Base-by-base conservation (phyloP, 2,797 vertebrate genomes). In the Chrysocyon brachyurus region DNA sequence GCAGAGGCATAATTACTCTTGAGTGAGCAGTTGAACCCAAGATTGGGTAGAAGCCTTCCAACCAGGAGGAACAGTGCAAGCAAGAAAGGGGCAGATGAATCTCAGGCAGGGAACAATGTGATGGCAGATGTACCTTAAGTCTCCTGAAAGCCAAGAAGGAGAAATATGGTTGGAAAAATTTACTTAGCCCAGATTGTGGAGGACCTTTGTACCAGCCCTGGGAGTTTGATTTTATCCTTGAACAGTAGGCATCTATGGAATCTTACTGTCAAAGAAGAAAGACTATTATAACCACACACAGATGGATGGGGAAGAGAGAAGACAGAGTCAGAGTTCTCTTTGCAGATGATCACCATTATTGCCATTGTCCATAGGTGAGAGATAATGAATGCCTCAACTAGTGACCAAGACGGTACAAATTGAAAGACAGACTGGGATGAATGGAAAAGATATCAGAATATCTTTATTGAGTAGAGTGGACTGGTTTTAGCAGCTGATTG, bases 181-280 rank as follows among this genome's bases (percentile, higher is more conserved):
- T 52, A 90, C 56, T 61, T 70, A 75, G 11, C 10, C 33, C 17
- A 68, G 59, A 68, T 28, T 68, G 15, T 68, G 57, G 70, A 77
- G 10, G 24, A 15, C 6, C 3, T 93, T 66, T 93, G 59, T 26
- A 40, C 21, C 81, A 88, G 56, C 72, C 26, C 5, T 90, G 21
- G 36, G 66, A 63, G 14, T 72, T 68, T 14, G 33, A 75, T 26
- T 87, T 96, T 40, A 78, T 87, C 36, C 72, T 73, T 70, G 26
- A 95, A 87, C 11, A 59, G 28, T 77, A 52, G 6, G 59, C 1
- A 85, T 64, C 52, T 40, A 14, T 75, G 63, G 46, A 88, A 33
- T 66, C 46, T 84, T 79, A 84, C 10, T 46, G 12, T n/a, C 89
- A 94, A 66, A 49, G 56, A 88, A 79, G 66, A 96, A 94, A 92